A percentile compares a stretch with the other conserved stretches of the same genome.
Evolutionary conservation across 2,888 invertebrate species (phyloP).

Genomic region (Cataglyphis altisquamis): DNA sequence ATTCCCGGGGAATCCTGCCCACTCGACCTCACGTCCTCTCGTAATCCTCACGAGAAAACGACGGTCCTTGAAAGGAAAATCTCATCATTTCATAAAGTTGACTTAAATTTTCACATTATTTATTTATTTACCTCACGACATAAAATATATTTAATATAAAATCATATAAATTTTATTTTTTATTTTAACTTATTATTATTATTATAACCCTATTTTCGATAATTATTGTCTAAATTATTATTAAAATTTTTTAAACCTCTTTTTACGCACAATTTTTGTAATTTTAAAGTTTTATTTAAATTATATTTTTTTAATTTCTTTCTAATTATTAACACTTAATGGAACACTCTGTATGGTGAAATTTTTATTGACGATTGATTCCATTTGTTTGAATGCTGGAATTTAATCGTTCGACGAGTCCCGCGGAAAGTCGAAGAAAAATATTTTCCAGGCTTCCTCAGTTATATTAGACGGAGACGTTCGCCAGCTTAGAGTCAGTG

Average conservation of each 20-base stretch:
- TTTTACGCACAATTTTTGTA: not conserved
- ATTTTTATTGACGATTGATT: conserved; percentile 30
- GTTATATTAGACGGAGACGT: conserved; percentile 43
- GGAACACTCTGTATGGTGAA: not conserved
- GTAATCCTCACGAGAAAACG: conserved; percentile 32
- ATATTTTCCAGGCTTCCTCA: conserved; percentile 39
- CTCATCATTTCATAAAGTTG: conserved; percentile 22
- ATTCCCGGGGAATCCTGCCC: conserved; percentile 40
- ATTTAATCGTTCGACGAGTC: conserved; percentile 38
- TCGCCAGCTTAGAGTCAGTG: conserved; percentile 23
- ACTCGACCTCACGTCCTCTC: conserved; percentile 36
- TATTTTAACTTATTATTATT: not conserved
- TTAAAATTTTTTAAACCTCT: not conserved
- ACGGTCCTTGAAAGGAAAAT: conserved; percentile 22
- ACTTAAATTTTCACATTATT: conserved; percentile 12
- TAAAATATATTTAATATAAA: not conserved
- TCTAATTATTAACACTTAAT: not conserved
- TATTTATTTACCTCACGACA: not conserved
- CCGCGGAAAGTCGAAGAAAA: conserved; percentile 33
- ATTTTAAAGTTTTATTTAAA: not conserved
- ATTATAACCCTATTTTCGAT: not conserved
- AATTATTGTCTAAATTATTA: not conserved
- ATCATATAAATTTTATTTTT: not conserved
- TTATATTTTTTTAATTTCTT: not conserved
- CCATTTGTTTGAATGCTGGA: conserved; percentile 41